Conservation (phyloP, 2,888 invertebrate genomes). For the Rhingia rostrata region DNA sequence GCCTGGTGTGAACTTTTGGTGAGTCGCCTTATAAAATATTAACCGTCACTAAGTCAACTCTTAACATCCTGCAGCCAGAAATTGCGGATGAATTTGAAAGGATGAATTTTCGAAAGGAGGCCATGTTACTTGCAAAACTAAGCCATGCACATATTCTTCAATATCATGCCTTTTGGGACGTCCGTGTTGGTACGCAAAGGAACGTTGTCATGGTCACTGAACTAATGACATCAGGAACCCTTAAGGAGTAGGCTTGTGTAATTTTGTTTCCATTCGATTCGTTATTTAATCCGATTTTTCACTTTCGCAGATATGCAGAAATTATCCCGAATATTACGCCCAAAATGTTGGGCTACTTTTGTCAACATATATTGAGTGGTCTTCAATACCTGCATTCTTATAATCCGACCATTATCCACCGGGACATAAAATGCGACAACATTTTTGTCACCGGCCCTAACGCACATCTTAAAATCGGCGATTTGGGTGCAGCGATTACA, state of each 20-base stretch:
- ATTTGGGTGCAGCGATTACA: conserved; percentile 98
- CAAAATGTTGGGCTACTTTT: conserved; percentile 99
- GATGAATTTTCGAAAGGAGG: neutral
- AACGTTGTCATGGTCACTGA: neutral
- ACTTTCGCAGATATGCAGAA: conserved; percentile 90
- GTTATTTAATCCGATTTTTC: neutral
- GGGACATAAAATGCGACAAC: conserved; percentile 98
- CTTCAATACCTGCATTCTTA: conserved; percentile 97
- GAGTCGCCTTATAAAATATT: too few relatives aligned
- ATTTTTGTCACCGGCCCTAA: conserved; percentile 99
- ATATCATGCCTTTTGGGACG: neutral
- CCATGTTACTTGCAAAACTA: neutral
- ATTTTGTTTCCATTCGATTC: neutral
- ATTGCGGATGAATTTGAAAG: neutral
- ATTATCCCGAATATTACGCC: conserved; percentile 98
- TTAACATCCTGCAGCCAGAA: neutral
- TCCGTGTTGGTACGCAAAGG: too few relatives aligned
- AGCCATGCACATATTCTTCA: neutral
- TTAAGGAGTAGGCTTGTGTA: neutral
- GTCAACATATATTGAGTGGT: conserved; percentile 99
- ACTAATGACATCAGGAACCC: neutral
- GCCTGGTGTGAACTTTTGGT: too few relatives aligned
- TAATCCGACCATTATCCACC: conserved; percentile 97
- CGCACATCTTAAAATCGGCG: conserved; percentile 99
- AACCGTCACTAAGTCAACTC: too few relatives aligned